These are phyloP conservation scores for Balearica regulorum DNA, from an alignment of 2,797 vertebrate genomes.

Conservation along the genomic window DNA sequence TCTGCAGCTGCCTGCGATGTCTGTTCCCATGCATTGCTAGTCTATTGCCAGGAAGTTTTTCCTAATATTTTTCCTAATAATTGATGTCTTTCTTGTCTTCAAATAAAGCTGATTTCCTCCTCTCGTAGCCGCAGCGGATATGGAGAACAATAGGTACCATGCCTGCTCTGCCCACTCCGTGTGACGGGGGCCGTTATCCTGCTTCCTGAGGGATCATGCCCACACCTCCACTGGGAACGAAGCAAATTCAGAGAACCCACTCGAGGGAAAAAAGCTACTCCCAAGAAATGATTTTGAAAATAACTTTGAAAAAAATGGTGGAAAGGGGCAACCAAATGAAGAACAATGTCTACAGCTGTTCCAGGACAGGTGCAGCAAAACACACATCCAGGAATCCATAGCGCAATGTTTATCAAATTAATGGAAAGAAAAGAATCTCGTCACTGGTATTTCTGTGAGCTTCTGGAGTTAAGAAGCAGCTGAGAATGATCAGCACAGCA, in stretches of 20 bases:
- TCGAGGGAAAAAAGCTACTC: not conserved
- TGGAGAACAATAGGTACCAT: conserved; percentile 1
- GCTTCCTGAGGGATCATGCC: not conserved
- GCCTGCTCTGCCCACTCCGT: not conserved
- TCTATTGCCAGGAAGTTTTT: conserved; percentile 18
- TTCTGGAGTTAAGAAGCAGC: not conserved
- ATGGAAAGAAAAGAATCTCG: not conserved
- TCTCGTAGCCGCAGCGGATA: not conserved
- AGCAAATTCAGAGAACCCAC: not conserved
- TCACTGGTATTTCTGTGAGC: not conserved
- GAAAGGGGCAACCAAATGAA: not conserved
- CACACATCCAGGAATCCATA: no score
- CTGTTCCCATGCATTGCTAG: conserved; percentile 14
- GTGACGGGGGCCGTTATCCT: not conserved
- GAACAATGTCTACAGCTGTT: not conserved
- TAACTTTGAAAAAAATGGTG: not conserved
- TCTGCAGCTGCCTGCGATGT: fast-evolving
- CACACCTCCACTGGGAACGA: not conserved
- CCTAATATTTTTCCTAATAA: conserved; percentile 8
- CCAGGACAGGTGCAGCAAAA: not conserved
- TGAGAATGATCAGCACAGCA: fast-evolving
- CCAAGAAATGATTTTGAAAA: not conserved
- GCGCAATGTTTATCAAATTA: not conserved
- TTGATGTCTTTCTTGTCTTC: conserved; percentile 16
- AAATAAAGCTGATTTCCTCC: conserved; percentile 33